Evolutionary conservation across 2,888 invertebrate species (phyloP), one percentile per base, ranked within the genome.

Genomic region (Galerucella nymphaeae): DNA sequence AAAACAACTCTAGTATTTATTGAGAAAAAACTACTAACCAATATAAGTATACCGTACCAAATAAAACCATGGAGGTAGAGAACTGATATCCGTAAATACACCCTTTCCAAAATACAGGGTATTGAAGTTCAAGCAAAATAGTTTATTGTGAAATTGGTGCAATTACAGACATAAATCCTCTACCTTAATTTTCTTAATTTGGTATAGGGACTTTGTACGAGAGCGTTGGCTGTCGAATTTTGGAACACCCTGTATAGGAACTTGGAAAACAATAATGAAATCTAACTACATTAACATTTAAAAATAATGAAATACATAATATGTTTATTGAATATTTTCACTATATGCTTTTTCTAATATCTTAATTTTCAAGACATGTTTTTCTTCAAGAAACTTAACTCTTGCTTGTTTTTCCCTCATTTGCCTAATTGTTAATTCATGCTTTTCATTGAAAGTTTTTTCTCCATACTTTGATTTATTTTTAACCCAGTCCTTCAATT

Each of bases 391-490:
- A 57, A 57, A 57, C 57, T 57, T 57, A 0, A 57, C 23, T 57
- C 57, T n/a, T n/a, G 57, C 57, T 13, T 30, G 30, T 30, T 30
- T 30, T 30, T 30, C 30, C 30, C 6, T 30, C 6, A 30, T 30
- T 30, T 30, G 30, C 30, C 5, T 30, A 30, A 30, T 30, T 30
- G 30, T 6, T 6, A 30, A 20, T 55, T 55, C 20, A 55, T 13
- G 18, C 16, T 20, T 18, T 55, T 55, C 58, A 55, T 5, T 16
- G 38, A 66, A 66, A 14, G 66, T 58, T 58, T 66, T 20, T 66
- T 66, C 20, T 67, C 55, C 57, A 20, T 58, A 67, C 18, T 58
- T 67, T 16, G 16, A 18, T 58, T 67, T 67, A 41, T 41, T 67
- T 5, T 41, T 58, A 14, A 57, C 66, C 58, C 58, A 67, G 41